Conservation (phyloP, 1,140 invertebrate species). For the Archivesica marissinica region DNA sequence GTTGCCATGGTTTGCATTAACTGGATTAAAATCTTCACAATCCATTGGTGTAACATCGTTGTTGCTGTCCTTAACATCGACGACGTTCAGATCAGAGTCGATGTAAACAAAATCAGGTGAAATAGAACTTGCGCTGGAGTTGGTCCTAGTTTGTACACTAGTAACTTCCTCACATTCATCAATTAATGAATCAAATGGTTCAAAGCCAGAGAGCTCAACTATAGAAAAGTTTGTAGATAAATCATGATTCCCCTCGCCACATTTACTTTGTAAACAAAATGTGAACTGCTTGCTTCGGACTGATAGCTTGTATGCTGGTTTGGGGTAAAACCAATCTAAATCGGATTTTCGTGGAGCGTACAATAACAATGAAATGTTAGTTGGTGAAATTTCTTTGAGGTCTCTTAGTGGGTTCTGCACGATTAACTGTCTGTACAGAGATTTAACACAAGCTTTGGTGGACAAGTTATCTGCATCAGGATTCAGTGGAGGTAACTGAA, state of each 20-base stretch:
- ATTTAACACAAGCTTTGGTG: constrained; percentile 67
- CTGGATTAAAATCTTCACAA: background rate
- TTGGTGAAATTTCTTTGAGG: constrained; percentile 66
- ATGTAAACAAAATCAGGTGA: constrained; percentile 54
- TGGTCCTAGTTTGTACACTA: background rate
- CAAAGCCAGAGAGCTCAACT: constrained; percentile 76
- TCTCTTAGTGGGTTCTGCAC: constrained; percentile 69
- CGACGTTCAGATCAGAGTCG: background rate
- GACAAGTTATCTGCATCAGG: constrained; percentile 74
- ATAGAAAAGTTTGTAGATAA: constrained; percentile 67
- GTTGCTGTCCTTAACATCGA: background rate
- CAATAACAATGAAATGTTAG: constrained; percentile 69
- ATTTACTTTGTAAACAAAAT: constrained; percentile 67
- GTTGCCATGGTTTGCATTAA: background rate
- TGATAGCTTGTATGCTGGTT: constrained; percentile 69
- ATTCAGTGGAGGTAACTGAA: constrained; percentile 73
- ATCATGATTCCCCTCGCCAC: constrained; percentile 61
- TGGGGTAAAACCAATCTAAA: constrained; percentile 73
- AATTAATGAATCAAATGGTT: constrained; percentile 67
- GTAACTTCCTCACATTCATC: constrained; percentile 9
- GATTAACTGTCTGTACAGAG: constrained; percentile 74
- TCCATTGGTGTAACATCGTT: background rate
- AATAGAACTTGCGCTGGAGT: constrained; percentile 29
- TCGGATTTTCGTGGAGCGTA: constrained; percentile 68
- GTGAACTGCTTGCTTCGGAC: constrained; percentile 63